phyloP scores from a whole-genome alignment of 2,888 invertebrate genomes.

The Morinoia aosen region DNA sequence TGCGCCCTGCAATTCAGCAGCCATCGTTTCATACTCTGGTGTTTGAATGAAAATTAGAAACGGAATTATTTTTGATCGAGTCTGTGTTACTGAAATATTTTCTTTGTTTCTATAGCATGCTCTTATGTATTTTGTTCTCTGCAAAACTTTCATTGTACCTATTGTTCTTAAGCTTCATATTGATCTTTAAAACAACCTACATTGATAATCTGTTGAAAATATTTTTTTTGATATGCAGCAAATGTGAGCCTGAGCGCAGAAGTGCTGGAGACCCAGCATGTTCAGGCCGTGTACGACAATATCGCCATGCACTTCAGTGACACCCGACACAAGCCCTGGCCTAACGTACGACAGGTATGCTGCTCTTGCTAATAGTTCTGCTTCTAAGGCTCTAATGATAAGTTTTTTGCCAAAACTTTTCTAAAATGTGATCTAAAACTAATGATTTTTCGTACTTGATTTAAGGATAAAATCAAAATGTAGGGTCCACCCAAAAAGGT shows the following conservation, averaged over 20 bases:
- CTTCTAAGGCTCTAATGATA: too few species aligned
- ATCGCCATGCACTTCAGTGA: slow-evolving; percentile 96
- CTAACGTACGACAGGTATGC: slow-evolving; percentile 79
- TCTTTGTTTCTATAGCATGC: too few species aligned
- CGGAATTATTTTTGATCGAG: too few species aligned
- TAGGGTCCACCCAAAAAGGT: too few species aligned
- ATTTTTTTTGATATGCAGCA: background rate
- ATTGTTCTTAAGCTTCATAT: background rate
- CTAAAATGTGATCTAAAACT: too few species aligned
- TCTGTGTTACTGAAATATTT: too few species aligned
- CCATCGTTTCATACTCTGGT: too few species aligned
- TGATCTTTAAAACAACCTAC: background rate
- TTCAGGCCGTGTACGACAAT: slow-evolving; percentile 91
- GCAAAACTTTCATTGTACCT: too few species aligned
- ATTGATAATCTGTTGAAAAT: background rate
- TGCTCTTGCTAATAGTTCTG: background rate
- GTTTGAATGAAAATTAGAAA: too few species aligned
- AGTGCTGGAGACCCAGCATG: slow-evolving; percentile 81
- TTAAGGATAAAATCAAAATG: background rate
- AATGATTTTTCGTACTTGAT: background rate
- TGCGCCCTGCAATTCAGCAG: too few species aligned
- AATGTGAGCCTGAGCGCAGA: slow-evolving; percentile 71
- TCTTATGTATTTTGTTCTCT: too few species aligned
- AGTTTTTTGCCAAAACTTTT: too few species aligned
- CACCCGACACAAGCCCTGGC: slow-evolving; percentile 96